A percentile compares a stretch with the other conserved stretches of the same genome.
Evolutionary conservation across 2,797 vertebrate genomes (phyloP).

Genomic region (Etheostoma perlongum): DNA sequence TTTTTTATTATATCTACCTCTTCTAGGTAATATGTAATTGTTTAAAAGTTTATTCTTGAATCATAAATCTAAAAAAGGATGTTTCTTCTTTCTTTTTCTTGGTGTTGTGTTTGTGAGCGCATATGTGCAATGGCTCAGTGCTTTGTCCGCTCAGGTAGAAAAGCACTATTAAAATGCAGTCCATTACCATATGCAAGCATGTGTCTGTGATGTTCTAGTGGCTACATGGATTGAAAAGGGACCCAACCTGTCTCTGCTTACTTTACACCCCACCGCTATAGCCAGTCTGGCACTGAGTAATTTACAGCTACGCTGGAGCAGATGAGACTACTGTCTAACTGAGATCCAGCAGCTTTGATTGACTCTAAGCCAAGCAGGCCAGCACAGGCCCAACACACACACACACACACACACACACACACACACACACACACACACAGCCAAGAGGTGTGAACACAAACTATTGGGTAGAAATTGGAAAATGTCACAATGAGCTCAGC

Average conservation of each 20-base stretch:
- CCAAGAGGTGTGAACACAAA: conserved; percentile 81
- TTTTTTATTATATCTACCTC: no score
- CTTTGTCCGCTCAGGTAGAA: no score
- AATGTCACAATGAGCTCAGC: conserved; percentile 81
- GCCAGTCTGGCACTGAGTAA: conserved; percentile 71
- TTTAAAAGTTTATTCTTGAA: background rate
- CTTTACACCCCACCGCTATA: conserved; percentile 77
- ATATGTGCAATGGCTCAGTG: background rate
- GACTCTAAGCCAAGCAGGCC: conserved; percentile 66
- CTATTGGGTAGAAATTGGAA: conserved; percentile 79
- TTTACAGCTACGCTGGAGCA: conserved; percentile 82
- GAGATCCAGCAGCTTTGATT: conserved; percentile 61
- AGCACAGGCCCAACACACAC: conserved; percentile 50
- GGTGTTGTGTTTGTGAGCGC: background rate
- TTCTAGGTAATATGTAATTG: no score
- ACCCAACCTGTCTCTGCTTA: conserved; percentile 72
- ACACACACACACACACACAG: conserved; percentile 19
- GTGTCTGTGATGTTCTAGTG: conserved; percentile 23
- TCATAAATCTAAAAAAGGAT: background rate
- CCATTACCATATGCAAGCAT: background rate
- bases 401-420: conserved; percentile 19
- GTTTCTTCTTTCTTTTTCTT: background rate
- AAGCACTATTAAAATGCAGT: no score
- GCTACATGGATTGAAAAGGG: conserved; percentile 63
- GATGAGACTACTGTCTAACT: conserved; percentile 75